Conservation (phyloP, 2,888 invertebrate species). For the Ophion slaviceki region DNA sequence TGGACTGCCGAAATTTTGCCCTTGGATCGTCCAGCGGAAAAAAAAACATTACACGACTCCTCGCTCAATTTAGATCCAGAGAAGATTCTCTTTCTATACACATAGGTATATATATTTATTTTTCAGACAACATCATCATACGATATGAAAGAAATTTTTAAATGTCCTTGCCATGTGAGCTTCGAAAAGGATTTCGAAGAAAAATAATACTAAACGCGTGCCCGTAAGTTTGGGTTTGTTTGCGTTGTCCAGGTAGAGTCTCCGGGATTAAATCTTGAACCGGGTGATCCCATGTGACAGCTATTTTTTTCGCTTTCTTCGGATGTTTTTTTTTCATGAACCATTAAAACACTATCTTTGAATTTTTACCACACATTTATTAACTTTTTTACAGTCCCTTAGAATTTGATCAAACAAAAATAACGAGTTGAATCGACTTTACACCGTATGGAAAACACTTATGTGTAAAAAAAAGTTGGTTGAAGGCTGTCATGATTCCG, state of each 20-base stretch:
- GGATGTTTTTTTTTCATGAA: too few relatives aligned
- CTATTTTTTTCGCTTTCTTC: too few relatives aligned
- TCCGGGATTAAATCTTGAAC: not conserved
- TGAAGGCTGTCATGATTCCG: too few relatives aligned
- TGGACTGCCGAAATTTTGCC: constrained; percentile 52
- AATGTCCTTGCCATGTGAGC: not conserved
- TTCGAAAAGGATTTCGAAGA: not conserved
- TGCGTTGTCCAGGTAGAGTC: not conserved
- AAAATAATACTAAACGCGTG: not conserved
- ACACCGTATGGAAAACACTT: too few relatives aligned
- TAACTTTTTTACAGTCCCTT: too few relatives aligned
- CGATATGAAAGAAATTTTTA: not conserved
- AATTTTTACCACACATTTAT: too few relatives aligned
- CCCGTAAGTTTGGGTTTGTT: too few relatives aligned
- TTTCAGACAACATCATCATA: not conserved
- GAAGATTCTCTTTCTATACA: not conserved
- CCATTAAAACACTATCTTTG: too few relatives aligned
- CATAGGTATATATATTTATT: not conserved
- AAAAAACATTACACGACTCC: constrained; percentile 33
- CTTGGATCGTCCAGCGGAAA: constrained; percentile 43
- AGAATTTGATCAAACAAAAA: too few relatives aligned
- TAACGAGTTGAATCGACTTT: too few relatives aligned
- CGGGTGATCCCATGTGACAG: too few relatives aligned
- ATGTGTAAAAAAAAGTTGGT: too few relatives aligned
- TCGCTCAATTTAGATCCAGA: not conserved